Base-by-base conservation (phyloP, 1,140 invertebrate species). In the Rhopalosiphum padi region DNA sequence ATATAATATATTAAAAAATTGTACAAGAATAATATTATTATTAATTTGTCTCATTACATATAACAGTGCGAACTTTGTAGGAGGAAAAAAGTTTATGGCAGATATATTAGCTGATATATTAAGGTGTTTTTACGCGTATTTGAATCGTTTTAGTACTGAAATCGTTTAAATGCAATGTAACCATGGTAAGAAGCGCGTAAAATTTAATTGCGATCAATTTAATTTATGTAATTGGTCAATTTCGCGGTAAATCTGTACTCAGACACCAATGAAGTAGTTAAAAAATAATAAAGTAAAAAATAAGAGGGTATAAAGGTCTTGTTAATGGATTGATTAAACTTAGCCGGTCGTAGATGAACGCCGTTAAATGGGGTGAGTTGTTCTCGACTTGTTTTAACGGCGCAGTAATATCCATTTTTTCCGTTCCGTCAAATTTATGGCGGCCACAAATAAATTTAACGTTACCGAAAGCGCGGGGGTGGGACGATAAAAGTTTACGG, bases 401-500 rank as follows among this genome's bases (percentile, higher is more conserved):
- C 48, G 46, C 77, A n/a, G 82, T 93, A 93, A 93, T 93, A 93
- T 93, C 91, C 91, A 93, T 93, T 93, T 93, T 90, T 90, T 90
- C 89, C 41, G 48, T 53, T 21, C 37, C 48, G 35, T 48, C 30
- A 83, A 93, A 93, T 93, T 53, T 85, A 93, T 43, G 35, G 85
- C 35, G 15, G 82, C 91, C 82, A 85, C 91, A 86, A 93, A 93
- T 86, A 86, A 83, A 93, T 86, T 85, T 93, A 93, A 93, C 48
- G 91, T 93, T 86, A 55, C 35, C 51, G 11, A 7, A 46, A 22
- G 90, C 68, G 35, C 1, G 82, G 77, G 43, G 91, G 48, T 11
- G 82, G 48, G 48, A 43, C 91, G 91, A 93, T 93, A 93, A 93
- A 93, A 93, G 91, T 93, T 93, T 93, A 93, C 91, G 91, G 91